Evolutionary conservation across 2,113 vertebrate genomes (phyloP).

Genomic region (Hirundichthys speculiger): DNA sequence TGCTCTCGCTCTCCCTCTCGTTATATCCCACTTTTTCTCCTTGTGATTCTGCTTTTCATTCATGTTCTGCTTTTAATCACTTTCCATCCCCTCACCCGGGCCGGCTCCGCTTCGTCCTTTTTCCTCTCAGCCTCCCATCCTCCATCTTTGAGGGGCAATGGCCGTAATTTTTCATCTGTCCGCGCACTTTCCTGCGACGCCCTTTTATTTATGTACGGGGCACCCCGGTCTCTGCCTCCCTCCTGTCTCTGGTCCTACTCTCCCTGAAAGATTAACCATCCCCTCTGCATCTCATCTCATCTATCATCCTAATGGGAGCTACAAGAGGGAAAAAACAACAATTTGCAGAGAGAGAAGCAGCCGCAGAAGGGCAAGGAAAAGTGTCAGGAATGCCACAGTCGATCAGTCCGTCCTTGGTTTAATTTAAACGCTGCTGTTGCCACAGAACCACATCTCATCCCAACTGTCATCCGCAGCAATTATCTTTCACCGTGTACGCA

Average conservation of each 20-base stretch:
- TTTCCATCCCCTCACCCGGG: conserved; percentile 23
- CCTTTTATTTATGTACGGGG: conserved; percentile 60
- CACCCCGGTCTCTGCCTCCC: conserved; percentile 27
- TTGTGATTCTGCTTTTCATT: conserved; percentile 32
- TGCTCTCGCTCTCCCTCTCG: conserved; percentile 28
- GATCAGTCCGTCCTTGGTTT: conserved; percentile 26
- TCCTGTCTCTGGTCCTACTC: conserved; percentile 34
- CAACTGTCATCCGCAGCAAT: conserved; percentile 24
- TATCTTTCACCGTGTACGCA: not conserved
- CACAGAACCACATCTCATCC: conserved; percentile 19
- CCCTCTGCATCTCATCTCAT: conserved; percentile 72
- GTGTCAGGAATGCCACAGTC: conserved; percentile 48
- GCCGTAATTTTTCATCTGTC: conserved; percentile 27
- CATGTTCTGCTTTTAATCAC: conserved; percentile 45
- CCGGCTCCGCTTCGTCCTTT: conserved; percentile 11
- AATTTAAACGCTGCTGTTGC: conserved; percentile 25
- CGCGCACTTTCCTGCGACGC: conserved; percentile 32
- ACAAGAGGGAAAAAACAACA: conserved; percentile 56
- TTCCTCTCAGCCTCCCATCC: conserved; percentile 12
- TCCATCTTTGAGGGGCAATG: conserved; percentile 23
- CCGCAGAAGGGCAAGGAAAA: conserved; percentile 52
- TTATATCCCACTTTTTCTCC: conserved; percentile 42
- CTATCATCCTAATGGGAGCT: conserved; percentile 75
- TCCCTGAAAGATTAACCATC: conserved; percentile 70
- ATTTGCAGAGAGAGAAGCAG: conserved; percentile 53